Evolutionary conservation across 1,140 invertebrate species (phyloP), one percentile per base, ranked within the genome.

Genomic region (Drosophila bocqueti): DNA sequence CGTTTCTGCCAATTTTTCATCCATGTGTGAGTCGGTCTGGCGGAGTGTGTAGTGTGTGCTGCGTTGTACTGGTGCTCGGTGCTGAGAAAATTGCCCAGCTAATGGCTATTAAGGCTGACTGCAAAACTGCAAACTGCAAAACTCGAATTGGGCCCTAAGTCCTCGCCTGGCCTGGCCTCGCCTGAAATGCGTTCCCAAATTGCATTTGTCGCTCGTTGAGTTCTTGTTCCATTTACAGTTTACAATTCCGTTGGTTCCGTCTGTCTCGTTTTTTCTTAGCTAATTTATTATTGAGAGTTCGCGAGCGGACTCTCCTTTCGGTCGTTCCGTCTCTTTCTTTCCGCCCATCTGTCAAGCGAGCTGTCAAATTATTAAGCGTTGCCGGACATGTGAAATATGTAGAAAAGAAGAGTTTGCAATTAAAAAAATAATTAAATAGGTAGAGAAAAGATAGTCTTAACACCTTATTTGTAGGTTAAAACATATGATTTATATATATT

Each of bases 341-440:
- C 18, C 21, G 52, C 79, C 84, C 83, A 86, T 86, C 83, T 83
- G 83, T 86, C 83, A 86, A 79, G 72, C 50, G 76, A 79, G 71
- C 83, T 86, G 83, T 86, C 83, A 86, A 86, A 86, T 86, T 86
- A 83, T 87, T 83, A 86, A 87, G 83, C 83, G 83, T 65, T 82
- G 76, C 79, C 79, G 69, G 83, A 82, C 83, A 83, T 87, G 71
- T 73, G 79, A 86, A 86, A 76, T 79, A 79, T 82, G 66, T 50
- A 54, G 57, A 38, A 38, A 38, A 38, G 36, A 36, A 13, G 36
- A 13, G 36, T 21, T 47, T 21, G 0, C 9, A 24, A n/a, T 42
- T 42, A 0, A 42, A 8, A 16, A 8, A 16, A n/a, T 7, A 16
- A 16, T 8, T 3, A 42, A 50, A 26, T 47, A 29, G 31, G 31